phyloP scores from a whole-genome alignment of 2,888 invertebrate species.

The Opisthograptis luteolata region DNA sequence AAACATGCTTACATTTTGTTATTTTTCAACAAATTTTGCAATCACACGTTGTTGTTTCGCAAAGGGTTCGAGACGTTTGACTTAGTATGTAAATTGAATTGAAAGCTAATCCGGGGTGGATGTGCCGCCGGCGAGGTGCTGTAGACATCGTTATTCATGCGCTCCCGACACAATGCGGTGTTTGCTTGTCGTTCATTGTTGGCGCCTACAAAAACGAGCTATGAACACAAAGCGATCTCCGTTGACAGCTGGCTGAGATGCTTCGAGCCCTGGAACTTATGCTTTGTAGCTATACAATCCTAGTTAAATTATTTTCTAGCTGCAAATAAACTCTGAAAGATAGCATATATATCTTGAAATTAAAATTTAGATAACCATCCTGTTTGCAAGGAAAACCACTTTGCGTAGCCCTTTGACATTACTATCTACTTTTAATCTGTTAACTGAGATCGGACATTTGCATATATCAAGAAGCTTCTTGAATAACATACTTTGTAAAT shows the following conservation, averaged over 20 bases:
- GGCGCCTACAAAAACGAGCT: conserved; percentile 51
- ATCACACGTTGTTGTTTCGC: conserved; percentile 39
- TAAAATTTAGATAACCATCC: conserved; percentile 24
- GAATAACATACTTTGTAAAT: conserved; percentile 11
- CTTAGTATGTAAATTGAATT: conserved; percentile 72
- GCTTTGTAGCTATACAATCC: conserved; percentile 1
- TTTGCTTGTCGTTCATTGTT: conserved; percentile 72
- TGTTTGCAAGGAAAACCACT: conserved; percentile 24
- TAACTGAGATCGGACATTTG: conserved; percentile 20
- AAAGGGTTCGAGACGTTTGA: conserved; percentile 49
- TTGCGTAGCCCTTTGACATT: conserved; percentile 24
- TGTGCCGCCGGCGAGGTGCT: conserved; percentile 62
- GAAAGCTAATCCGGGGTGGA: conserved; percentile 61
- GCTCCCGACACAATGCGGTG: conserved; percentile 67
- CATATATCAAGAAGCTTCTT: conserved; percentile 14
- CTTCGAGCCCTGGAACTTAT: neutral
- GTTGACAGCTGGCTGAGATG: conserved; percentile 65
- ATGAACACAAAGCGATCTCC: conserved; percentile 57
- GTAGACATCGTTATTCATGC: conserved; percentile 75
- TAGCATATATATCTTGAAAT: conserved; percentile 10
- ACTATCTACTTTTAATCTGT: conserved; percentile 23
- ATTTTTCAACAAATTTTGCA: conserved; percentile 31
- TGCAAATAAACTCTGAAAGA: neutral
- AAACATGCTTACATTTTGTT: too few relatives aligned
- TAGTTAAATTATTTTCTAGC: neutral